Conservation (phyloP, 2,888 invertebrate species). For the Drosophila pseudotakahashii region DNA sequence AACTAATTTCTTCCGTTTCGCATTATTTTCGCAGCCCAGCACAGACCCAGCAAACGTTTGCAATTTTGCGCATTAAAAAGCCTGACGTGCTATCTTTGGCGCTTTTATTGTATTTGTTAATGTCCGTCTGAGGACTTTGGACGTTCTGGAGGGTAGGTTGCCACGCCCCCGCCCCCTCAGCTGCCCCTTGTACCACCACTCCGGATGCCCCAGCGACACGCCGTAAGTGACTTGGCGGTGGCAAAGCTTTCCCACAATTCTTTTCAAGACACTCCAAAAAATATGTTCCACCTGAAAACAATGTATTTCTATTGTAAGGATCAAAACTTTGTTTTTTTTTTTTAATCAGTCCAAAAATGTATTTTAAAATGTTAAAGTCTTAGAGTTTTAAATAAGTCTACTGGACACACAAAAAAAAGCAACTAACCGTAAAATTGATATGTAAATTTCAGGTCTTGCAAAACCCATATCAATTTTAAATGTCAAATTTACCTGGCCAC, state of each 20-base stretch:
- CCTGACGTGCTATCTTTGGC: constrained; percentile 80
- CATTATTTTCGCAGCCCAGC: constrained; percentile 73
- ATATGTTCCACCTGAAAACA: background rate
- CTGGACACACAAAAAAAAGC: no score
- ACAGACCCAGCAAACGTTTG: constrained; percentile 63
- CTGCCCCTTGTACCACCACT: background rate
- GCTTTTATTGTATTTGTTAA: constrained; percentile 80
- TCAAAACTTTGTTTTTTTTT: no score
- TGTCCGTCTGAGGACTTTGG: constrained; percentile 59
- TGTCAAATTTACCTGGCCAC: no score
- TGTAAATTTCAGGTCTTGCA: no score
- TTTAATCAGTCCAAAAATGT: no score
- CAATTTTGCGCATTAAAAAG: constrained; percentile 80
- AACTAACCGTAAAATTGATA: no score
- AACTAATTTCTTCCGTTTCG: constrained; percentile 80
- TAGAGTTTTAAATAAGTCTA: no score
- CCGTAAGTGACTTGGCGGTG: constrained; percentile 76
- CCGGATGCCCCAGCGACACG: constrained; percentile 49
- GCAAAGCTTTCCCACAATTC: constrained; percentile 43
- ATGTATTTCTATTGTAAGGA: no score
- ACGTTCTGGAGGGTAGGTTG: constrained; percentile 13
- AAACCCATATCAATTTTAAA: no score
- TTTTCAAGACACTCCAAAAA: constrained; percentile 3
- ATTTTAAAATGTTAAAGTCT: no score
- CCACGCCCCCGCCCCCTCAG: constrained; percentile 6